Percentiles rank a stretch among this genome's conserved stretches.
Evolutionary conservation across 2,888 invertebrate genomes (phyloP).

Genomic region (Malachius bipustulatus): DNA sequence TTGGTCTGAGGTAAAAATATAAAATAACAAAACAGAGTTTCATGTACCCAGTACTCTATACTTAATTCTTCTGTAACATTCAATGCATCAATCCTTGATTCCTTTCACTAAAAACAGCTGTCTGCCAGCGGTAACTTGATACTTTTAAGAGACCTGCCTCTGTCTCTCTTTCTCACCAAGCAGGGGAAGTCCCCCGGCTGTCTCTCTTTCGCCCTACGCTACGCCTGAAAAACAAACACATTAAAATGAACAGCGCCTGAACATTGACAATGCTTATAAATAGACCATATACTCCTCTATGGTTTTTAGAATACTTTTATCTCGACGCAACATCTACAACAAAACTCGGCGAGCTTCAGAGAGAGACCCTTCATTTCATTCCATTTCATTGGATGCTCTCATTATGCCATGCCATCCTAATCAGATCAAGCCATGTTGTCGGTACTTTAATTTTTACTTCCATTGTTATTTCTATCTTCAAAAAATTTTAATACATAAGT

Average conservation of each 20-base stretch:
- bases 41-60: conserved; percentile 1
- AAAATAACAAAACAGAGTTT: no score
- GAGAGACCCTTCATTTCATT: neutral
- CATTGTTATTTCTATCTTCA: no score
- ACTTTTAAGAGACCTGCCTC: conserved; percentile 37
- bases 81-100: conserved; percentile 26
- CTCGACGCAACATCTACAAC: neutral
- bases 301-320: conserved; percentile 25
- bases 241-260: conserved; percentile 40
- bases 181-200: conserved; percentile 11
- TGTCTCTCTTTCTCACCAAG: conserved; percentile 23
- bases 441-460: no score
- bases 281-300: conserved; percentile 37
- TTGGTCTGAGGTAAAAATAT: no score
- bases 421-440: no score
- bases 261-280: conserved; percentile 41
- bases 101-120: conserved; percentile 38
- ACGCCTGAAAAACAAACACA: conserved; percentile 39
- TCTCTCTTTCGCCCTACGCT: conserved; percentile 26
- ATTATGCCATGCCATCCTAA: no score
- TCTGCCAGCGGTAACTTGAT: conserved; percentile 37
- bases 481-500: no score
- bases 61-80: neutral
- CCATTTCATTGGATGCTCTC: no score
- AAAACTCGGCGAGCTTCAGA: neutral